A percentile compares a stretch with the other conserved stretches of the same genome.
phyloP scores from a whole-genome alignment of 2,888 invertebrate genomes.

The Hoplodrina ambigua region DNA sequence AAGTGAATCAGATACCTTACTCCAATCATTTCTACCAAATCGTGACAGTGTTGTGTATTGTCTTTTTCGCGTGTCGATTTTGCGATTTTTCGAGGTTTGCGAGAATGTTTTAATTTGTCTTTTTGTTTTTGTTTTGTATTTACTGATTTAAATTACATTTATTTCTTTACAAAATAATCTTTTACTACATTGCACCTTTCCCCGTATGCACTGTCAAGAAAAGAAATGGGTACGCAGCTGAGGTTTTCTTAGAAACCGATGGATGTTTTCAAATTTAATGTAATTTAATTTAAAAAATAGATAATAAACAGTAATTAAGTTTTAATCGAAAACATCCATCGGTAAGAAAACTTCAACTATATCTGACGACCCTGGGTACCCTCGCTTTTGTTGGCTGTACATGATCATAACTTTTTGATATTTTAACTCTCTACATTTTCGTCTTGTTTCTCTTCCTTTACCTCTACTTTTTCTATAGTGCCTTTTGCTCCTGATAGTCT shows the following conservation, averaged over 20 bases:
- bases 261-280: too few species aligned
- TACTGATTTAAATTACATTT: conserved; percentile 42
- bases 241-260: too few species aligned
- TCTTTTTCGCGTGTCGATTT: conserved; percentile 3
- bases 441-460: conserved; percentile 59
- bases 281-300: too few species aligned
- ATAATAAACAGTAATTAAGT: too few species aligned
- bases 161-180: conserved; percentile 38
- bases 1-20: neutral
- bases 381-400: too few species aligned
- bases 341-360: too few species aligned
- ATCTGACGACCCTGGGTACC: too few species aligned
- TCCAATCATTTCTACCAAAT: conserved; percentile 6
- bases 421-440: conserved; percentile 32
- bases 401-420: conserved; percentile 5
- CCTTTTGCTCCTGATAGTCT: conserved; percentile 88
- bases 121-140: conserved; percentile 32
- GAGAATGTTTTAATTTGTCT: conserved; percentile 43
- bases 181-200: conserved; percentile 24
- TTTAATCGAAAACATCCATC: too few species aligned
- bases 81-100: too few species aligned
- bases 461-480: conserved; percentile 76
- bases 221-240: too few species aligned
- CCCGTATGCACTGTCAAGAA: too few species aligned
- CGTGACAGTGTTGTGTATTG: conserved; percentile 3